phyloP scores from a whole-genome alignment of 2,113 vertebrate species.

The Grus americana region DNA sequence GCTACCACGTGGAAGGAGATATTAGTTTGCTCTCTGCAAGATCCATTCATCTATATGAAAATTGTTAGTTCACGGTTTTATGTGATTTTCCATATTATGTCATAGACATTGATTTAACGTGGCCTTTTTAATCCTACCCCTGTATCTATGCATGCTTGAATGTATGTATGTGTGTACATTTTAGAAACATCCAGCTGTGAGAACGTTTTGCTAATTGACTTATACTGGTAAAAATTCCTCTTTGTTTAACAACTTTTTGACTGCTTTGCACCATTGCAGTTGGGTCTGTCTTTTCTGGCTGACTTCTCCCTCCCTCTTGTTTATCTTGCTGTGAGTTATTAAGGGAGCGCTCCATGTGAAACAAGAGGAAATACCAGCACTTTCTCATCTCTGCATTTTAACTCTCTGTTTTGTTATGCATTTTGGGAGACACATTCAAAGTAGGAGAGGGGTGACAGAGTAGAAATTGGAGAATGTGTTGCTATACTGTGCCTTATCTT shows the following conservation, averaged over 20 bases:
- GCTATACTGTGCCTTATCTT: not conserved
- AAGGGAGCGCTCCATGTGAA: conserved; percentile 1
- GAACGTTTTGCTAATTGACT: not conserved
- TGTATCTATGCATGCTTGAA: not conserved
- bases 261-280: not conserved
- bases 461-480: not conserved
- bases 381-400: not conserved
- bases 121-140: not conserved
- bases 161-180: not conserved
- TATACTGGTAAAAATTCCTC: not conserved
- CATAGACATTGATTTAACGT: not conserved
- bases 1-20: not conserved
- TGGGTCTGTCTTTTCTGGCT: not conserved
- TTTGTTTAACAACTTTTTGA: not conserved
- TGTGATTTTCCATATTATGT: conserved; percentile 8
- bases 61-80: not conserved
- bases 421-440: not conserved
- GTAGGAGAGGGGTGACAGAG: not conserved
- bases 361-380: not conserved
- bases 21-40: not conserved
- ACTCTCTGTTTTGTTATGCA: not conserved
- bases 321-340: conserved; percentile 29
- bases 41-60: not conserved
- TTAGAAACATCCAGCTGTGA: not conserved
- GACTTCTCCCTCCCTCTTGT: not conserved